A percentile compares a stretch with the other conserved stretches of the same genome.
phyloP scores from a whole-genome alignment of 2,888 invertebrate genomes.

The Tromatobia lineatoria region DNA sequence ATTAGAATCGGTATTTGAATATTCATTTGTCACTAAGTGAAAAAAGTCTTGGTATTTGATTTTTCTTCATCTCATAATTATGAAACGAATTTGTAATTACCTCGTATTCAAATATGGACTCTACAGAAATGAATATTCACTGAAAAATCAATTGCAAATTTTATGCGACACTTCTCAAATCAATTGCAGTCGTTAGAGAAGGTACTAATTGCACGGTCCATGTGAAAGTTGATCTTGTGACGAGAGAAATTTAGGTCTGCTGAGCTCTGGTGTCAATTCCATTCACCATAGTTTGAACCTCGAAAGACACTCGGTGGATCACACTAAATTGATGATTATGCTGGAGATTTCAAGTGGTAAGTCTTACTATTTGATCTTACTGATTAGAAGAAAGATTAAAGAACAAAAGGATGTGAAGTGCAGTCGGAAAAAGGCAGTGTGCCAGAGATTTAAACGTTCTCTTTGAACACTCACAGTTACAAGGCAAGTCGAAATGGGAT shows the following conservation, averaged over 20 bases:
- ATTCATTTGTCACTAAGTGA: too few species aligned
- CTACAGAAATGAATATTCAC: too few species aligned
- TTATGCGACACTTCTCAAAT: too few species aligned
- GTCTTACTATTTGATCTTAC: slow-evolving; percentile 40
- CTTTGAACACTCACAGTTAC: slow-evolving; percentile 65
- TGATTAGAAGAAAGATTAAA: slow-evolving; percentile 15
- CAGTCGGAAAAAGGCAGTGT: slow-evolving; percentile 26
- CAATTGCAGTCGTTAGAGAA: too few species aligned
- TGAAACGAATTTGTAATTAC: too few species aligned
- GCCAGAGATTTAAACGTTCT: slow-evolving; percentile 67
- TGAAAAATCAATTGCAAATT: too few species aligned
- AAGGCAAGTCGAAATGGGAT: slow-evolving; percentile 66
- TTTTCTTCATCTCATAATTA: too few species aligned
- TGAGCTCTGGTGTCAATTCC: not conserved
- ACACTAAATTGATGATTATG: slow-evolving; percentile 21
- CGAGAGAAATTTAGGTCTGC: not conserved
- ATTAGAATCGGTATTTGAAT: too few species aligned
- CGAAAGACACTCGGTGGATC: not conserved
- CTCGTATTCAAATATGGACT: too few species aligned
- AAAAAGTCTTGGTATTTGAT: too few species aligned
- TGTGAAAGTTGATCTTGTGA: not conserved
- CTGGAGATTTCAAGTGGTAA: not conserved
- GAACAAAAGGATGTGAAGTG: slow-evolving; percentile 21
- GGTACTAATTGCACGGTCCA: too few species aligned
- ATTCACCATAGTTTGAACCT: not conserved